Base-by-base conservation (phyloP, 2,888 invertebrate species). In the Schizaphis graminum region DNA sequence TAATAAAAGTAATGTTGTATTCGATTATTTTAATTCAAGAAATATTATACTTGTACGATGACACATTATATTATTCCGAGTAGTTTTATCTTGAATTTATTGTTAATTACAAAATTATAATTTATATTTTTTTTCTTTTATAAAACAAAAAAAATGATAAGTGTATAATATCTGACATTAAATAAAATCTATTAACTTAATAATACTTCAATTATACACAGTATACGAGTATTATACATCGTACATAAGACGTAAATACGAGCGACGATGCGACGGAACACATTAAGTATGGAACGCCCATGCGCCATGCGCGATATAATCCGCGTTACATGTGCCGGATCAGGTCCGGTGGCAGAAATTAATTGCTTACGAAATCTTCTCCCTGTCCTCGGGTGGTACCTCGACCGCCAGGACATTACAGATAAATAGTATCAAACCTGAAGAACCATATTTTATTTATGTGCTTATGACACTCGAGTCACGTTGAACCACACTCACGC, bases 361-460 rank as follows among this genome's bases (percentile, higher is more conserved):
- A 77, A 41, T 77, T 77, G 35, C 21, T 35, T 35, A 35, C 7
- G 21, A 77, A 77, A 77, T 35, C 5, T 5, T 35, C 7, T 5
- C 21, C 77, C 21, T 16, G 5, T 5, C 77, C 35, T 35, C 16
- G 7, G 35, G 2, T 77, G 21, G 21, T 28, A 86, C 47, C 26
- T 44, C 1, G 11, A 28, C n/a, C 13, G 11, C 86, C 16, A 28
- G 28, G 28, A 28, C 44, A 47, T 47, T n/a, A 24, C 35, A 77
- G 21, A 77, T 35, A 77, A 21, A 35, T 21, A 77, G 21, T 77
- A 77, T 35, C 77, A 35, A 24, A 77, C 47, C 28, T 13, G 16
- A 28, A 24, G 11, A 44, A 89, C n/a, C 28, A 26, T 89, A 56
- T 61, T 90, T 90, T 61, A 86, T 86, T 47, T 86, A 77, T 77